Evolutionary conservation across 2,888 invertebrate genomes (phyloP), one percentile per base, ranked within the genome.

Genomic region (Cistogaster globosa): DNA sequence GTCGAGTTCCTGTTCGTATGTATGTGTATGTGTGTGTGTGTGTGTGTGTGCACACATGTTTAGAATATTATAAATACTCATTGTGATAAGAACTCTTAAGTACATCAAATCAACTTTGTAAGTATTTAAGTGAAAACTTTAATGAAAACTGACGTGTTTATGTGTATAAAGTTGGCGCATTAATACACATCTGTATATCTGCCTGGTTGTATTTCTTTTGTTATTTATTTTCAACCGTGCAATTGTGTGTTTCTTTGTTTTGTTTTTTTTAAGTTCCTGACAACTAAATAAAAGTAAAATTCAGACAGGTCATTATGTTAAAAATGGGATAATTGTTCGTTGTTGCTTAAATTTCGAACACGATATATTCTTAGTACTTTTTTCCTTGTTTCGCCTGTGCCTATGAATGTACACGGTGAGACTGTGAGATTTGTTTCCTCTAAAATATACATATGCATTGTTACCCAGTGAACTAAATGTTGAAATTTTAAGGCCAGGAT

Each of bases 111-210:
- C 72, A 80, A 80, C 72, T 84, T 84, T 80, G 67, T 57, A 80
- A 80, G 76, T 57, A 77, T 80, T 84, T 84, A 80, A 84, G 84
- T 84, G 76, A 84, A 84, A 84, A 84, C 71, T 72, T 67, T 77
- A 84, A 80, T 77, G 62, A 72, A 84, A 80, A 71, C 55, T 67
- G 67, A 84, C 72, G 77, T 71, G 72, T 80, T 80, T 68, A 84
- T 62, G 76, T 77, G 57, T 36, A 36, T 79, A 42, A 63, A 72
- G 60, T 68, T 63, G 48, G 57, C 62, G 18, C 55, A 69, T 53
- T 11, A 16, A 62, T 11, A 76, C 26, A 18, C n/a, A 79, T 36
- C 12, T 42, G 22, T 9, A 0, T 20, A 3, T 48, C 14, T 36
- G 9, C 18, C 3, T n/a, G 45, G 9, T 18, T 45, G 32, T 9